These are phyloP conservation scores for Dallia pectoralis DNA, from an alignment of 2,797 vertebrate species.

Conservation along the genomic window DNA sequence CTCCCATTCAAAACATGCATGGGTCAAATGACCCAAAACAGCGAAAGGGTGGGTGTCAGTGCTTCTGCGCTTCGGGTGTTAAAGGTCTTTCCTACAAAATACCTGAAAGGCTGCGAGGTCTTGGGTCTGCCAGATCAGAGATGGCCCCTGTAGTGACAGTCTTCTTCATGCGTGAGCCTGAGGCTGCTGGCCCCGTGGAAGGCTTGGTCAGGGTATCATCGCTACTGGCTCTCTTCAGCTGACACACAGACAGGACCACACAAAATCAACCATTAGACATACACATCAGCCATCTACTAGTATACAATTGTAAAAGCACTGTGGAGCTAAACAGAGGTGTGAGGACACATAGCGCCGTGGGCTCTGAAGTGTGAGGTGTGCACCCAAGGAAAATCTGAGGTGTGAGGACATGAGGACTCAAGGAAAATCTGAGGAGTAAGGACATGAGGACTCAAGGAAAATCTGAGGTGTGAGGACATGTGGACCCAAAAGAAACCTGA, in stretches of 20 bases:
- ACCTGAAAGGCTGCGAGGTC: constrained; percentile 80
- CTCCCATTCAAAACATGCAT: too few species aligned
- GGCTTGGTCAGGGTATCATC: constrained; percentile 90
- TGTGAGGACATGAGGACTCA: too few species aligned
- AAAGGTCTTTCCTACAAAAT: constrained; percentile 40
- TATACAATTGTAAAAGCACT: constrained; percentile 2
- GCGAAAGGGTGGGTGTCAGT: neutral
- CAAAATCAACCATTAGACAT: neutral
- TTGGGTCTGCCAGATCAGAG: constrained; percentile 84
- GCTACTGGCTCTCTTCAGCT: constrained; percentile 96
- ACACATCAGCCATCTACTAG: neutral
- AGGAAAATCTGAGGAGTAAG: too few species aligned
- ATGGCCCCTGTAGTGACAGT: constrained; percentile 88
- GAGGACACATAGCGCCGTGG: too few species aligned
- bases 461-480: too few species aligned
- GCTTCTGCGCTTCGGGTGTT: neutral
- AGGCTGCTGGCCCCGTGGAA: constrained; percentile 57
- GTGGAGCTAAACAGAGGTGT: neutral
- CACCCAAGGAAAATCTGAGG: too few species aligned
- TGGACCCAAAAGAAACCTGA: too few species aligned
- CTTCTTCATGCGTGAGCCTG: constrained; percentile 85
- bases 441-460: too few species aligned
- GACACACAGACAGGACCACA: neutral
- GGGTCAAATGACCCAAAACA: too few species aligned
- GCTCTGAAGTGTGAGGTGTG: too few species aligned